These are phyloP conservation scores for Harmothoe impar DNA, from an alignment of 2,888 invertebrate genomes.

Conservation along the genomic window DNA sequence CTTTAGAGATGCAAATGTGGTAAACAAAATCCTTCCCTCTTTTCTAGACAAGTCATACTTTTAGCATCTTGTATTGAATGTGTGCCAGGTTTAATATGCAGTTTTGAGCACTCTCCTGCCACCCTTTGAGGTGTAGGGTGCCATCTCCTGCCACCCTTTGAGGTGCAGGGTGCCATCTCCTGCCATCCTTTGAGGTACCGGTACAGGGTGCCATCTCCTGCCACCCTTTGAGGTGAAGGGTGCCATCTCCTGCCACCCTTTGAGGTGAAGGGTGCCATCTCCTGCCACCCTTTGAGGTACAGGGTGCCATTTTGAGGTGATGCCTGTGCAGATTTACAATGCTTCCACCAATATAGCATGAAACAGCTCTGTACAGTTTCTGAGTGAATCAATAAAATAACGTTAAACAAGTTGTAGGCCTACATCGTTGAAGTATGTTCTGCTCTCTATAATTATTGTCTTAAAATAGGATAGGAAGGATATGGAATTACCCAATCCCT, in stretches of 20 bases:
- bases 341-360: neutral
- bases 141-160: neutral
- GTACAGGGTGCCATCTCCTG: neutral
- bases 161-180: neutral
- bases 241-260: neutral
- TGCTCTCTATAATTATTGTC: too few relatives aligned
- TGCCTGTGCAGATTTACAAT: neutral
- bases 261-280: neutral
- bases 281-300: neutral
- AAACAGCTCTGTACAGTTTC: slow-evolving; percentile 48
- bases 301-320: neutral
- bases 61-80: neutral
- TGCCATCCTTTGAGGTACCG: neutral
- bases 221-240: neutral
- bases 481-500: too few relatives aligned
- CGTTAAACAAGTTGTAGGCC: slow-evolving; percentile 51
- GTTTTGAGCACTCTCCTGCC: neutral
- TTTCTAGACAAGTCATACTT: too few relatives aligned
- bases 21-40: too few relatives aligned
- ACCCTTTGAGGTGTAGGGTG: neutral
- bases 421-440: too few relatives aligned
- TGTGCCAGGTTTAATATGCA: neutral
- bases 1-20: too few relatives aligned
- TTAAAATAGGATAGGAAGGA: too few relatives aligned
- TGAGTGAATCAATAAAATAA: slow-evolving; percentile 55